Conservation (phyloP, 2,113 vertebrate species). For the Rhadina sibilatrix region DNA sequence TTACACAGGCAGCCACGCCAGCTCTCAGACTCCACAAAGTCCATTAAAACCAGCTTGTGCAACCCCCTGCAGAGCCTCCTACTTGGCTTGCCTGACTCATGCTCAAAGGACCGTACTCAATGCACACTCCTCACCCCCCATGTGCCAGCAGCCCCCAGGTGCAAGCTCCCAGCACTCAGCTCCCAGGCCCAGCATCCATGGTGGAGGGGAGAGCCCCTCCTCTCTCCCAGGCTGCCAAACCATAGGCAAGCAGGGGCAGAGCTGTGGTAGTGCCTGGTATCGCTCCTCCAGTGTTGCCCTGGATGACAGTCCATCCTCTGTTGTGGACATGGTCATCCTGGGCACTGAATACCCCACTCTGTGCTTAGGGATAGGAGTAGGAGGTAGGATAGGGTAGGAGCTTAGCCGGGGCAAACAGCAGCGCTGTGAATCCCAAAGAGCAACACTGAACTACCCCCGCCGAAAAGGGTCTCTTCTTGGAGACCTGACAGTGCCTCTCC, state of each 20-base stretch:
- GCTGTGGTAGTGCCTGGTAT: not conserved
- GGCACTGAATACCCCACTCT: not conserved
- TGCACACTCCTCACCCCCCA: rapidly evolving
- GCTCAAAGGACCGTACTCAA: rapidly evolving
- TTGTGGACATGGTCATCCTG: not conserved
- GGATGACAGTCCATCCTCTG: not conserved
- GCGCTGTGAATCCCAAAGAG: rapidly evolving
- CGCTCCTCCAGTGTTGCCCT: not conserved
- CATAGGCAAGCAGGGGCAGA: rapidly evolving
- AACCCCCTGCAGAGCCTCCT: not conserved
- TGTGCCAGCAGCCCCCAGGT: not conserved
- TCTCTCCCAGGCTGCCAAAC: not conserved
- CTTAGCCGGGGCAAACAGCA: not conserved
- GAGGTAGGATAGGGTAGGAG: not conserved
- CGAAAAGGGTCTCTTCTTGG: rapidly evolving
- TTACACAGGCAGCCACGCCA: not conserved
- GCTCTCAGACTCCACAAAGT: not conserved
- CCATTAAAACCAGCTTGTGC: slow-evolving; percentile 26
- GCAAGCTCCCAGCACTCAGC: not conserved
- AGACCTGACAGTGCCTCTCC: not conserved
- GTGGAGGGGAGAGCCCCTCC: not conserved
- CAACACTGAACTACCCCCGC: rapidly evolving
- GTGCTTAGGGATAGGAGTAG: not conserved
- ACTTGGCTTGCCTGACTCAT: rapidly evolving
- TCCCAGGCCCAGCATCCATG: rapidly evolving